These are phyloP conservation scores for Tinea trinotella DNA, from an alignment of 2,888 invertebrate species.

Conservation along the genomic window DNA sequence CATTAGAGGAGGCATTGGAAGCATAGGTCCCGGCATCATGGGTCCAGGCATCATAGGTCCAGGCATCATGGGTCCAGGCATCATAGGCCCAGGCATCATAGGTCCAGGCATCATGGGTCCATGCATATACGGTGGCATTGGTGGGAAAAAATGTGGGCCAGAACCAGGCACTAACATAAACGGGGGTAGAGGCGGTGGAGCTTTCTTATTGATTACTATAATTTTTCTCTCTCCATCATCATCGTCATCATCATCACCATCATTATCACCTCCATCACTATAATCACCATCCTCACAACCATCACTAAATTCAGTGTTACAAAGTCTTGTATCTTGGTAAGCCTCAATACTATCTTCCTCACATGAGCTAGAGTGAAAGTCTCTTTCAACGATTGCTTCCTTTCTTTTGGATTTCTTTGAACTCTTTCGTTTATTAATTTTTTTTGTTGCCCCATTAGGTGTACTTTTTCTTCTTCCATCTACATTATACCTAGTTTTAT, in stretches of 20 bases:
- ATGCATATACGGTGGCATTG: constrained; percentile 50
- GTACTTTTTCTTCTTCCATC: constrained; percentile 37
- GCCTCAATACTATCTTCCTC: too few species aligned
- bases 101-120: constrained; percentile 44
- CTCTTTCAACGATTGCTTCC: too few species aligned
- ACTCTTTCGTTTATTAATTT: constrained; percentile 29
- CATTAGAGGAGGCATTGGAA: background rate
- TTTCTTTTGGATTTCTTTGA: constrained; percentile 29
- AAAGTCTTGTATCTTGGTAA: too few species aligned
- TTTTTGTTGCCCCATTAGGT: constrained; percentile 4
- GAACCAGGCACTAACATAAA: constrained; percentile 50
- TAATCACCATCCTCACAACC: too few species aligned
- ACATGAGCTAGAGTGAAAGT: too few species aligned
- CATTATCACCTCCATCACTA: too few species aligned
- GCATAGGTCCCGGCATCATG: constrained; percentile 14
- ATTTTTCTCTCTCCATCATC: constrained; percentile 50
- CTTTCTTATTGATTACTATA: constrained; percentile 48
- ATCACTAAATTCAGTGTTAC: too few species aligned
- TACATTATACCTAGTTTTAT: constrained; percentile 36
- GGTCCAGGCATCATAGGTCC: constrained; percentile 40
- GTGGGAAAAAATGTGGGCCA: constrained; percentile 54
- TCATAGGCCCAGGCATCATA: constrained; percentile 41
- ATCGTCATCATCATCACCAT: too few species aligned
- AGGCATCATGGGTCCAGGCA: constrained; percentile 42
- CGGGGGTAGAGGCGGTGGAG: constrained; percentile 49